phyloP scores from a whole-genome alignment of 2,888 invertebrate species.

The Dasysyrphus tricinctus region DNA sequence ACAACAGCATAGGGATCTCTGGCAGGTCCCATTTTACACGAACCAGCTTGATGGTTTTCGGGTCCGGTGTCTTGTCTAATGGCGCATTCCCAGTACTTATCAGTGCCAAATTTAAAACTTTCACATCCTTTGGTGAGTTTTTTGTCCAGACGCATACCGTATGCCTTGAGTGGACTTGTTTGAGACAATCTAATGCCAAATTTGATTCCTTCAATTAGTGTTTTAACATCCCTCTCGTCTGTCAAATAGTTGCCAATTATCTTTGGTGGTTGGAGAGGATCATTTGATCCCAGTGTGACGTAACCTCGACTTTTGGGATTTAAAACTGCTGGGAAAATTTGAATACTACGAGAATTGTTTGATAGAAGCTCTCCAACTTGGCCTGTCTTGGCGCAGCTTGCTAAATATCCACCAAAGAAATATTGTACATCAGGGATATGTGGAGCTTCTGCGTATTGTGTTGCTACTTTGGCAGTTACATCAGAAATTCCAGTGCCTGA shows the following conservation, averaged over 20 bases:
- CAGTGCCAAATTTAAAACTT: slow-evolving; percentile 88
- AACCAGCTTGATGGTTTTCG: slow-evolving; percentile 92
- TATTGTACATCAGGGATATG: slow-evolving; percentile 93
- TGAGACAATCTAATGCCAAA: slow-evolving; percentile 89
- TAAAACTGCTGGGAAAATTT: slow-evolving; percentile 91
- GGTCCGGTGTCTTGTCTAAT: slow-evolving; percentile 89
- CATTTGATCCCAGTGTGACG: slow-evolving; percentile 88
- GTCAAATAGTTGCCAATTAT: slow-evolving; percentile 91
- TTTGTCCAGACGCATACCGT: slow-evolving; percentile 90
- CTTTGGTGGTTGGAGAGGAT: slow-evolving; percentile 92
- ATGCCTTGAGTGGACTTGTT: slow-evolving; percentile 87
- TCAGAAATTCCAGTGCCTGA: slow-evolving; percentile 95
- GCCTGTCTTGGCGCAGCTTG: slow-evolving; percentile 93
- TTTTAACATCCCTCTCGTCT: slow-evolving; percentile 88
- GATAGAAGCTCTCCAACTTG: slow-evolving; percentile 92
- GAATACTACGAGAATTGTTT: slow-evolving; percentile 88
- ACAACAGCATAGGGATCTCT: slow-evolving; percentile 90
- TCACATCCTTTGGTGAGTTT: slow-evolving; percentile 91
- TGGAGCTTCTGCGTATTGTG: slow-evolving; percentile 89
- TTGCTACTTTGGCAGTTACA: slow-evolving; percentile 92
- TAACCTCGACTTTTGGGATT: slow-evolving; percentile 94
- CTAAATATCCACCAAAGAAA: slow-evolving; percentile 94
- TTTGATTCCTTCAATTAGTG: slow-evolving; percentile 92
- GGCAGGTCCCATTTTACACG: slow-evolving; percentile 91
- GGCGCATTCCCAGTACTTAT: slow-evolving; percentile 91